Evolutionary conservation across 1,140 invertebrate species (phyloP).

Genomic region (Euura lappo): DNA sequence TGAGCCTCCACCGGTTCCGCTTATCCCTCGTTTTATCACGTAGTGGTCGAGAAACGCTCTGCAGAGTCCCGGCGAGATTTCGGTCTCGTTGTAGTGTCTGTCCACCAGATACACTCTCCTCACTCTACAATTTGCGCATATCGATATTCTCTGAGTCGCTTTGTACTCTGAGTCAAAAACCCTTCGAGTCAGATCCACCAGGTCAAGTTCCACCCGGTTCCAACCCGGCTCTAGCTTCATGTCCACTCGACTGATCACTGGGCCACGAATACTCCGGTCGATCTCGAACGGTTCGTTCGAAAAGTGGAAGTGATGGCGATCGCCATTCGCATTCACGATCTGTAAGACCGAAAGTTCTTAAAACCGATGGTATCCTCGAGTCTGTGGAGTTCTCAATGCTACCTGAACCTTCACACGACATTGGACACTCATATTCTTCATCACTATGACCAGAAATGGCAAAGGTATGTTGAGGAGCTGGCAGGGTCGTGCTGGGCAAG

Average conservation of each 20-base stretch:
- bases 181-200: conserved; percentile 31
- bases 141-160: conserved; percentile 34
- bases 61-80: conserved; percentile 34
- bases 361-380: neutral
- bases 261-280: conserved; percentile 18
- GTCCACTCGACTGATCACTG: conserved; percentile 19
- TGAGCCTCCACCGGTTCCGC: neutral
- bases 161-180: conserved; percentile 36
- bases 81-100: conserved; percentile 38
- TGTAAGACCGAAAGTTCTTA: too few species aligned
- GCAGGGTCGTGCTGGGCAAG: conserved; percentile 32
- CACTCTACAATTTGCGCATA: conserved; percentile 41
- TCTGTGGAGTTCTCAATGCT: neutral
- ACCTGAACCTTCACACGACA: conserved; percentile 42
- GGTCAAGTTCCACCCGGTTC: conserved; percentile 47
- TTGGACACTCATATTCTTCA: conserved; percentile 34
- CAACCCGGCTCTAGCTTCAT: conserved; percentile 36
- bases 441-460: conserved; percentile 39
- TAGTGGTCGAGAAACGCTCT: conserved; percentile 43
- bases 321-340: too few species aligned
- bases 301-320: conserved; percentile 25
- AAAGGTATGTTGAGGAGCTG: conserved; percentile 37
- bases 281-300: conserved; percentile 22
- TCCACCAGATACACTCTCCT: conserved; percentile 45
- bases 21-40: conserved; percentile 46